Conservation (phyloP, 2,888 invertebrate species). For the Zelleria hepariella region DNA sequence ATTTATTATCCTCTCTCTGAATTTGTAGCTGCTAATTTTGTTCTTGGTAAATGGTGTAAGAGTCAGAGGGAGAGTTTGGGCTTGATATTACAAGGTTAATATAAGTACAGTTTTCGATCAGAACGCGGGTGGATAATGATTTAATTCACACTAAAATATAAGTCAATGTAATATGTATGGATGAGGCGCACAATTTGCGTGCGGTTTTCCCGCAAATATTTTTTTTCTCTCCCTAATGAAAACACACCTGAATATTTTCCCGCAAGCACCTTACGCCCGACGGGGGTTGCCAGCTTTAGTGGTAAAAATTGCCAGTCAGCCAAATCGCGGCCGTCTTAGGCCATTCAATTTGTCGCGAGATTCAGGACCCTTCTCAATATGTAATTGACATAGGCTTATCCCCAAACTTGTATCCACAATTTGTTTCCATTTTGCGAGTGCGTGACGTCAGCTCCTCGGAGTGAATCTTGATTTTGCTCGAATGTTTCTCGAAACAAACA, state of each 20-base stretch:
- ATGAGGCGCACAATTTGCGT: too few species aligned
- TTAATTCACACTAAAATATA: too few species aligned
- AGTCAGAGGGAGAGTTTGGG: too few species aligned
- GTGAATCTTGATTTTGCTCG: not conserved
- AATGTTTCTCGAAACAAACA: not conserved
- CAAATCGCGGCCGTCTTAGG: constrained; percentile 33
- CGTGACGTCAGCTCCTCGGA: not conserved
- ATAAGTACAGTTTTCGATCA: too few species aligned
- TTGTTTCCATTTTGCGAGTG: constrained; percentile 39
- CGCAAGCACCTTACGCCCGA: not conserved
- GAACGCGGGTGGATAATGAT: too few species aligned
- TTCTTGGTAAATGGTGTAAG: too few species aligned
- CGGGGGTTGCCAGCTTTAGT: constrained; percentile 27
- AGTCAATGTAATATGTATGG: too few species aligned
- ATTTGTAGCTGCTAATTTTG: too few species aligned
- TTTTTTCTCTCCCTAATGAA: not conserved
- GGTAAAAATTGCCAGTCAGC: constrained; percentile 59
- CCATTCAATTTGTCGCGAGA: constrained; percentile 59
- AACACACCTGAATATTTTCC: not conserved
- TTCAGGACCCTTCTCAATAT: constrained; percentile 59
- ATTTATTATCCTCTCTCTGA: too few species aligned
- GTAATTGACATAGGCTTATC: constrained; percentile 67
- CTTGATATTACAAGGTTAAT: too few species aligned
- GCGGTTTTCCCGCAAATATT: not conserved
- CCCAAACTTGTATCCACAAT: constrained; percentile 55